Base-by-base conservation (phyloP, 1,140 invertebrate species). In the Euura saliciscinereae region DNA sequence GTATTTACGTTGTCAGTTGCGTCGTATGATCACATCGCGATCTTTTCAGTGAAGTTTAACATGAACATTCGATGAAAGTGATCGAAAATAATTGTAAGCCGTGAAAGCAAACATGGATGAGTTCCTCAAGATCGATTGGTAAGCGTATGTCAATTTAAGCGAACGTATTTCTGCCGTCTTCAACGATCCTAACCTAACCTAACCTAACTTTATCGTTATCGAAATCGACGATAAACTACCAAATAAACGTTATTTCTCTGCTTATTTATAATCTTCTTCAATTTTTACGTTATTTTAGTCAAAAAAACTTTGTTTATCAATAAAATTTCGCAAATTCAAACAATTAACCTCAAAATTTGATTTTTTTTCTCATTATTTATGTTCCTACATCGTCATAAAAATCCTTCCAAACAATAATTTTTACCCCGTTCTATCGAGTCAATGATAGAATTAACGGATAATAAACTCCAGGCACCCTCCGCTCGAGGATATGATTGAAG, bases 61-160 rank as follows among this genome's bases (percentile, higher is more conserved):
- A 28, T 28, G 28, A 28, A 28, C 28, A 28, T 28, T 28, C 28
- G 28, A 28, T 28, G 28, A 28, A 28, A 28, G 28, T 28, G 28
- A 28, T 28, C 28, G 28, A 28, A 28, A 28, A 28, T 28, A 28
- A 28, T 28, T 28, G 28, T 28, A 28, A 28, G 1, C 28, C 28
- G 28, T 28, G 28, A 28, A 28, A 28, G 28, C 28, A 28, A 51
- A 45, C 46, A 82, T 82, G 80, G 80, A 82, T 3, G 72, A 66
- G 43, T 81, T 82, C 65, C 71, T 71, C 13, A 72, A 69, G 6
- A 79, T 82, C 43, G 68, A 79, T 70, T 82, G 80, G 80, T 81
- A 75, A 67, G 67, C 11, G 28, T 28, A 28, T 28, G 28, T 28
- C 28, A 28, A 28, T 1, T 28, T 1, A 28, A 28, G 28, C 28